These are phyloP conservation scores for Podargus strigoides DNA, from an alignment of 2,797 vertebrate genomes.

Conservation along the genomic window DNA sequence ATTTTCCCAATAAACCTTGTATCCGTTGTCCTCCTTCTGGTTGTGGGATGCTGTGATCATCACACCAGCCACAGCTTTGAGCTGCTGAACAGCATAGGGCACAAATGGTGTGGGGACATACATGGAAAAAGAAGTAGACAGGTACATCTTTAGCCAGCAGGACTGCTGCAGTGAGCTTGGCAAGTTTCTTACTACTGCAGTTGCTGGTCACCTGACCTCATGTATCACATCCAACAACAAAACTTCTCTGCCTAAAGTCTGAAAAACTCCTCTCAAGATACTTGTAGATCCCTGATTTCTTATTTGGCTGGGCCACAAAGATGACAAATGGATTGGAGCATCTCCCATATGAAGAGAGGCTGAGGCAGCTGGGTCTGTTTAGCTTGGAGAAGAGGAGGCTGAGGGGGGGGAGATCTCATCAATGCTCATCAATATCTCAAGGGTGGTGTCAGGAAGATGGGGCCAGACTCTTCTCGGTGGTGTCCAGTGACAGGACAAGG, in stretches of 20 bases:
- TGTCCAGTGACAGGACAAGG: too few species aligned
- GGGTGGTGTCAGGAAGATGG: too few species aligned
- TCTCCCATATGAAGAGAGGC: too few species aligned
- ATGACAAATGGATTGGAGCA: too few species aligned
- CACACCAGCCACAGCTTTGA: conserved; percentile 86
- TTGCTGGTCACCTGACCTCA: conserved; percentile 87
- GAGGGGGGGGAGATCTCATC: too few species aligned
- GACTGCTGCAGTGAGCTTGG: conserved; percentile 87
- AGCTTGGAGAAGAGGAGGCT: too few species aligned
- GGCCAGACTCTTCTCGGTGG: too few species aligned
- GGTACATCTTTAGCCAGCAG: conserved; percentile 85
- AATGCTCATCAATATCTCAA: too few species aligned
- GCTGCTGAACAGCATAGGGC: conserved; percentile 89
- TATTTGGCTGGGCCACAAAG: too few species aligned
- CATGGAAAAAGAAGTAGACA: conserved; percentile 90
- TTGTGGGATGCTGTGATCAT: conserved; percentile 98
- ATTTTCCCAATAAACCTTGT: conserved; percentile 92
- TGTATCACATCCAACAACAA: conserved; percentile 93
- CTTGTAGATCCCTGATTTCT: conserved; percentile 85
- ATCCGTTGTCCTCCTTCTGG: conserved; percentile 92
- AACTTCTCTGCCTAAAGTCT: conserved; percentile 84
- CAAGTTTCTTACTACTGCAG: conserved; percentile 91
- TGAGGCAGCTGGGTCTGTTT: too few species aligned
- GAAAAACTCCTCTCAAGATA: conserved; percentile 85
- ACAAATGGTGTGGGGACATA: conserved; percentile 95